phyloP scores from a whole-genome alignment of 2,113 vertebrate genomes.

The Leucosticte australis region DNA sequence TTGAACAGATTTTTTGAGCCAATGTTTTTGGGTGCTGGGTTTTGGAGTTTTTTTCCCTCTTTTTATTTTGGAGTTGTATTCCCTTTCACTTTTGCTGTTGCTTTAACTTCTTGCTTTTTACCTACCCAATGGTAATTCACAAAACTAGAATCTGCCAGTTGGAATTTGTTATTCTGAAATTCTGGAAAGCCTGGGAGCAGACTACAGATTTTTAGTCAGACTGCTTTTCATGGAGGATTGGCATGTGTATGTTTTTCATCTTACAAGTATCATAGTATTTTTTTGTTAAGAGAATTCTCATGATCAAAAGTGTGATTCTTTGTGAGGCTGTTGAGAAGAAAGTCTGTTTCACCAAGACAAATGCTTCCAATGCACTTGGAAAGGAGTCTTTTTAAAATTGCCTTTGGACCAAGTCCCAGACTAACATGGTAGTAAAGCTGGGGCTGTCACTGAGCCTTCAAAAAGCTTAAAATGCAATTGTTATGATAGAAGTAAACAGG shows the following conservation, averaged over 20 bases:
- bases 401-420: not conserved
- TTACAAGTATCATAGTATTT: not conserved
- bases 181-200: not conserved
- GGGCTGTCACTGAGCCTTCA: not conserved
- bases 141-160: not conserved
- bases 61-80: not conserved
- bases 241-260: not conserved
- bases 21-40: not conserved
- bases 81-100: not conserved
- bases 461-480: not conserved
- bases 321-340: not conserved
- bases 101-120: not conserved
- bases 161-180: not conserved
- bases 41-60: not conserved
- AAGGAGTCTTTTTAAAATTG: not conserved
- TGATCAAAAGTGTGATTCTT: not conserved
- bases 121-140: not conserved
- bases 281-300: not conserved
- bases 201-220: not conserved
- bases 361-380: not conserved
- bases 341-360: not conserved
- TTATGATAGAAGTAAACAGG: not conserved
- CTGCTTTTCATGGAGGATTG: not conserved
- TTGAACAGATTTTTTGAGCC: slow-evolving; percentile 14
- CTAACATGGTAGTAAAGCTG: not conserved